Evolutionary conservation across 2,113 vertebrate genomes (phyloP), one percentile per base, ranked within the genome.

Genomic region (Archilochus colubris): DNA sequence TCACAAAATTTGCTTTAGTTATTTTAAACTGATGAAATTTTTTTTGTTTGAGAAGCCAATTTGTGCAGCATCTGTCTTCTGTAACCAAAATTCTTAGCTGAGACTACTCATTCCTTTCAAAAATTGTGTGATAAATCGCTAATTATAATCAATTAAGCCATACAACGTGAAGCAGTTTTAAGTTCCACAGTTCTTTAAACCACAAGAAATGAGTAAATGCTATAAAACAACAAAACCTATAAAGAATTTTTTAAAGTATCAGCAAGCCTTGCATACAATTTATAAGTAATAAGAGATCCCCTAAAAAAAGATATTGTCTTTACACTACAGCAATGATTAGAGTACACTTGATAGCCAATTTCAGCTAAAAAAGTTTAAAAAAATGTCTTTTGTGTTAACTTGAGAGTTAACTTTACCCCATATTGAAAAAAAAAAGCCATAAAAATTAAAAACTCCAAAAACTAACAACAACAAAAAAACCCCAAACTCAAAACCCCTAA

Each of bases 81-180:
- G 70, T 61, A 80, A 81, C 50, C 69, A 89, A 86, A 72, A 78
- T 28, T 68, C 62, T 70, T 59, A 67, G 48, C 61, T 57, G 58
- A 86, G 54, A 86, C 82, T 70, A 38, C 22, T 79, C 0, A 76
- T 46, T 51, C 14, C 59, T 69, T 92, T 74, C 72, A 77, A 92
- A 73, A 27, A 69, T 61, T 28, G 46, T 66, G 58, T 73, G 66
- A 58, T 31, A 95, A 94, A 96, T 87, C 66, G 33, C 46, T 89
- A 81, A 94, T 86, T 94, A 82, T 4, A 92, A 67, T 54, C 84
- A 88, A 91, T 94, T 94, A 94, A 89, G 79, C 31, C 43, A 63
- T 66, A 69, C 43, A 77, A 59, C 63, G 85, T n/a, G 20, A 91
- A 87, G 20, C 4, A 1, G 16, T 28, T 92, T 85, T 82, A 82